phyloP scores from a whole-genome alignment of 2,888 invertebrate genomes.

The Melieria picta region DNA sequence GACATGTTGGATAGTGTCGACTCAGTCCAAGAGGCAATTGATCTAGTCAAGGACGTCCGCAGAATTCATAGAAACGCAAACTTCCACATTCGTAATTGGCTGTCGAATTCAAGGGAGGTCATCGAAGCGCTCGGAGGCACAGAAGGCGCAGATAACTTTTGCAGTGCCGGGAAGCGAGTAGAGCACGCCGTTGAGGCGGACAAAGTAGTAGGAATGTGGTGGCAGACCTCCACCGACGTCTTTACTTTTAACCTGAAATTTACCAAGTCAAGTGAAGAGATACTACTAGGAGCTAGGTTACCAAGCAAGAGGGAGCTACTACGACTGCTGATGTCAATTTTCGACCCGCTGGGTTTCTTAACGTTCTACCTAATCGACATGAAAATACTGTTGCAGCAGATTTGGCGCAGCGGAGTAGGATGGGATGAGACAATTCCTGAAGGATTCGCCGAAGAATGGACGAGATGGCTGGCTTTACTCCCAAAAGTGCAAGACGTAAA shows the following conservation, averaged over 20 bases:
- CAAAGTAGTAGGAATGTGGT: conserved; percentile 41
- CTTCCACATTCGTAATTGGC: neutral
- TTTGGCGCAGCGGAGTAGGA: conserved; percentile 19
- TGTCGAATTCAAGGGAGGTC: neutral
- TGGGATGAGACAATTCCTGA: conserved; percentile 23
- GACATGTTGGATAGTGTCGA: conserved; percentile 39
- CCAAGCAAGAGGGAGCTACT: conserved; percentile 37
- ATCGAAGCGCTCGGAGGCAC: conserved; percentile 9
- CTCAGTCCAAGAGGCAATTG: conserved; percentile 42
- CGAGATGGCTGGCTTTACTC: conserved; percentile 28
- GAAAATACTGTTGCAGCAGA: conserved; percentile 24
- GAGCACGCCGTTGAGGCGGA: conserved; percentile 27
- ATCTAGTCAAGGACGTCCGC: conserved; percentile 32
- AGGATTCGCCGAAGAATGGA: conserved; percentile 24
- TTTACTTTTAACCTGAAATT: conserved; percentile 36
- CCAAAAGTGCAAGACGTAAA: conserved; percentile 17
- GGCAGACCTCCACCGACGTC: conserved; percentile 41
- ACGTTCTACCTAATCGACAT: conserved; percentile 22
- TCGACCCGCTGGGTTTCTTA: conserved; percentile 32
- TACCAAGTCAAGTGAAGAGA: conserved; percentile 21
- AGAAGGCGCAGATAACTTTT: conserved; percentile 34
- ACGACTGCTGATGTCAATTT: conserved; percentile 33
- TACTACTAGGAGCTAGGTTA: conserved; percentile 24
- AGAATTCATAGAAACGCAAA: conserved; percentile 5
- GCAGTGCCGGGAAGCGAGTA: conserved; percentile 20